Conservation (phyloP, 2,797 vertebrate genomes). For the Pithecia hirsuta region DNA sequence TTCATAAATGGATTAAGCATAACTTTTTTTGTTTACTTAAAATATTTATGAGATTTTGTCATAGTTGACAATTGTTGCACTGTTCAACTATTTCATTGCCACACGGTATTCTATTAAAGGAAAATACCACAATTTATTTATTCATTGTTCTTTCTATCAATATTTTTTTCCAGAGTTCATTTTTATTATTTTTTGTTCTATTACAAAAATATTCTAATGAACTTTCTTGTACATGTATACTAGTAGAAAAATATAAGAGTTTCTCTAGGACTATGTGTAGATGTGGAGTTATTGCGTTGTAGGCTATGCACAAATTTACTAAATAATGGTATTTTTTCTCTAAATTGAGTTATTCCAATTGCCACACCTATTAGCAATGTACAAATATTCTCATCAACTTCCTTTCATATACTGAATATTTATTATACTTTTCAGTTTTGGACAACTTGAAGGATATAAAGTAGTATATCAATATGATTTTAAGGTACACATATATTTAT, state of each 20-base stretch:
- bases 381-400: not conserved
- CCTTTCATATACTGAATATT: not conserved
- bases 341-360: not conserved
- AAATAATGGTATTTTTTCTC: not conserved
- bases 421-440: not conserved
- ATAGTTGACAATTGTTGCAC: not conserved
- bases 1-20: not conserved
- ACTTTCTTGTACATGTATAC: not conserved
- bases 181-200: not conserved
- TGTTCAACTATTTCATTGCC: not conserved
- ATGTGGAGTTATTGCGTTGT: not conserved
- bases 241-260: not conserved
- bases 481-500: not conserved
- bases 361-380: not conserved
- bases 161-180: not conserved
- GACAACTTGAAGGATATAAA: not conserved
- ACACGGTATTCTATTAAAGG: not conserved
- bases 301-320: not conserved
- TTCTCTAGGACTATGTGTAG: not conserved
- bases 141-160: not conserved
- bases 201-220: not conserved
- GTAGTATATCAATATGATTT: not conserved
- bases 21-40: not conserved
- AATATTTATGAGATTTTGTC: not conserved
- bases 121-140: not conserved